These are phyloP conservation scores for Andrena flavipes DNA, from an alignment of 2,888 invertebrate genomes.

Conservation along the genomic window DNA sequence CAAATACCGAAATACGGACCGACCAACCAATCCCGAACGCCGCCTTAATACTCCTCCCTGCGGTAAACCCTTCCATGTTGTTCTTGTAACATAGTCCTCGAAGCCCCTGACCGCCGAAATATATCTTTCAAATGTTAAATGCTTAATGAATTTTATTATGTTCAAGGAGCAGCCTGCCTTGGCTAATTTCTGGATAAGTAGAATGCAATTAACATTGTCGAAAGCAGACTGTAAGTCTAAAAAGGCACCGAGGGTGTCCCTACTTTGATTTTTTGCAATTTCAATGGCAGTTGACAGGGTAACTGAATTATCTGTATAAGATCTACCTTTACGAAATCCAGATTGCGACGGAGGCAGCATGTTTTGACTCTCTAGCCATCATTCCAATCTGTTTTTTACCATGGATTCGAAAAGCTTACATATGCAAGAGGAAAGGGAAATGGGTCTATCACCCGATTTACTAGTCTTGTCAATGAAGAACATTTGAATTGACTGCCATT, in stretches of 20 bases:
- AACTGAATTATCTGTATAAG: slow-evolving; percentile 5
- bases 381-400: slow-evolving; percentile 9
- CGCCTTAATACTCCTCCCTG: slow-evolving; percentile 18
- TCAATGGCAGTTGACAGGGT: background rate
- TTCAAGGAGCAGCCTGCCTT: background rate
- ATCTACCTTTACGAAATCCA: slow-evolving; percentile 15
- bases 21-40: too few relatives aligned
- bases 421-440: background rate
- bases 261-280: background rate
- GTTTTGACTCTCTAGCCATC: background rate
- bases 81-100: background rate
- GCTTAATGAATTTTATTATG: background rate
- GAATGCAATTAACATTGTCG: background rate
- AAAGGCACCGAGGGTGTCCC: background rate
- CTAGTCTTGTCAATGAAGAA: slow-evolving; percentile 1
- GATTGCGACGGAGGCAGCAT: background rate
- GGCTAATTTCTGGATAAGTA: background rate
- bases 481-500: background rate
- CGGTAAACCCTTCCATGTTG: background rate
- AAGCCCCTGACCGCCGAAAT: background rate
- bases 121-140: background rate
- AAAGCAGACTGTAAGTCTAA: background rate
- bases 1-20: too few relatives aligned
- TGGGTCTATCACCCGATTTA: background rate
- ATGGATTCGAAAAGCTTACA: slow-evolving; percentile 14